Base-by-base conservation (phyloP, 2,113 vertebrate species). In the Misgurnus anguillicaudatus region DNA sequence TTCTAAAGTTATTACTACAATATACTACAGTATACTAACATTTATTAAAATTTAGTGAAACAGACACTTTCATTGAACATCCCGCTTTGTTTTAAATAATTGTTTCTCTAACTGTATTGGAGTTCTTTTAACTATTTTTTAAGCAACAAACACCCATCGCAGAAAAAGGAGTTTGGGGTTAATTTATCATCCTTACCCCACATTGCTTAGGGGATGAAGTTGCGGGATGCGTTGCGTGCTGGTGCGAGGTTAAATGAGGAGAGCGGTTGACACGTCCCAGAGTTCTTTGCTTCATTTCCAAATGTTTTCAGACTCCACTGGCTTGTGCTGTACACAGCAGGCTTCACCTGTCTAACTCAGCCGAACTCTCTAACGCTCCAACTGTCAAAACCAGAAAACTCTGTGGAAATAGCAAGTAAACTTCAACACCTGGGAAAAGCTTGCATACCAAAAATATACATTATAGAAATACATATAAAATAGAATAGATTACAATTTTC, bases 221-320 rank as follows among this genome's bases (percentile, higher is more conserved):
- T 68, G 45, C 1, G 41, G 24, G 63, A 79, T 88, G 84, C 77
- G 73, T 69, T 87, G 87, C 81, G 80, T 88, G 81, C 79, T 70
- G 80, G 75, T 83, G 85, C 86, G 84, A 83, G 81, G 74, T 84
- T 89, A 85, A 85, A 62, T 67, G 57, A 88, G 84, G 72, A 87
- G 85, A 86, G 83, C 80, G 81, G 84, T 88, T 80, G 83, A 88
- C 81, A 86, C 85, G 69, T 82, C 83, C 70, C 67, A 71, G 80
- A 85, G 70, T 87, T 90, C 85, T 90, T 88, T 88, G 85, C 86
- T 89, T 89, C 71, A 31, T 76, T 88, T 87, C 82, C 83, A 47
- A 74, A 62, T 62, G 58, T 74, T 74, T 57, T 45, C 55, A 74
- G 10, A 16, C 82, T 71, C 19, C 69, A 19, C 69, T 21, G 71